Conservation (phyloP, 1,140 invertebrate genomes). For the Epicauta chinensis region DNA sequence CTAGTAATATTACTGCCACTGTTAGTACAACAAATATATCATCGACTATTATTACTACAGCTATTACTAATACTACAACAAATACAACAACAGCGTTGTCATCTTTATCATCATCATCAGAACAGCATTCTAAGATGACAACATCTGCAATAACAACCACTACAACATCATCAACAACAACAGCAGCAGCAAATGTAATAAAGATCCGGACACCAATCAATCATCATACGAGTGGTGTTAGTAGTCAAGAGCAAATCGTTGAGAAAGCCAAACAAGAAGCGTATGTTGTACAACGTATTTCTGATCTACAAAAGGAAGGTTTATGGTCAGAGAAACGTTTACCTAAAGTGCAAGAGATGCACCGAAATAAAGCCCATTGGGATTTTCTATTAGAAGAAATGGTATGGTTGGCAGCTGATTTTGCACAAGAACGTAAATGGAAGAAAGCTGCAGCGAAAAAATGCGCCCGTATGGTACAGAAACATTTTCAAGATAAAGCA, state of each 20-base stretch:
- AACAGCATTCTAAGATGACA: no score
- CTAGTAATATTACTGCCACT: no score
- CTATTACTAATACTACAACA: no score
- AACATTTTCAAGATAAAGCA: constrained; percentile 93
- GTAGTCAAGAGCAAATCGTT: constrained; percentile 66
- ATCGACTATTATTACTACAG: no score
- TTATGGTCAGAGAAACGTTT: constrained; percentile 88
- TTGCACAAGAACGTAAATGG: constrained; percentile 96
- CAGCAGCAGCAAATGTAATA: constrained; percentile 4
- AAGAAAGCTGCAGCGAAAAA: constrained; percentile 94
- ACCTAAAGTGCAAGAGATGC: constrained; percentile 88
- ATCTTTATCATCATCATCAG: constrained; percentile 35
- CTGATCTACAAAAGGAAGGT: constrained; percentile 81
- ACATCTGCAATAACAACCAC: no score
- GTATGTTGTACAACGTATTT: constrained; percentile 85
- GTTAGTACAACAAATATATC: no score
- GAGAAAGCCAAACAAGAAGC: constrained; percentile 92
- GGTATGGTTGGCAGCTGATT: constrained; percentile 96
- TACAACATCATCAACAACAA: constrained; percentile 15
- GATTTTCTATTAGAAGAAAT: constrained; percentile 98
- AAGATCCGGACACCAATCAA: constrained; percentile 10
- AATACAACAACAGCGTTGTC: constrained; percentile 32
- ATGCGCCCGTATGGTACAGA: constrained; percentile 86
- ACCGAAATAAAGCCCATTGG: constrained; percentile 92
- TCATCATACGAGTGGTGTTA: constrained; percentile 8